Base-by-base conservation (phyloP, 2,113 vertebrate species). In the Pterophyllum scalare region DNA sequence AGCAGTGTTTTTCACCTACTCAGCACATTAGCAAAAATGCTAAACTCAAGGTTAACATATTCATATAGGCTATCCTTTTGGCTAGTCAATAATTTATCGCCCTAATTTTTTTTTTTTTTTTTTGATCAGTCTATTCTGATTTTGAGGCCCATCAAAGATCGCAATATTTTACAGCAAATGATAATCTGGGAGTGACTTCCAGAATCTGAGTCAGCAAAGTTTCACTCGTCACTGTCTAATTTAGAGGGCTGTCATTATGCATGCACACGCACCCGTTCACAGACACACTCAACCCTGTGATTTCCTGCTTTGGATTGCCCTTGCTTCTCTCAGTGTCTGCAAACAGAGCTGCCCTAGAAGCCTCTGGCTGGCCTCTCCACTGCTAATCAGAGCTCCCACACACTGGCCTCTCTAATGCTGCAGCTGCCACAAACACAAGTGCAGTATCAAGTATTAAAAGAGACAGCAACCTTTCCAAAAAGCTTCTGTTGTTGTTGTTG, bases 381-480 rank as follows among this genome's bases (percentile, higher is more conserved):
- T 62, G 79, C 87, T 94, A 94, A 95, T 95, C 93, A 93, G 85
- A 87, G 89, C 91, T 88, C 84, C 88, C 86, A 87, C 85, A 81
- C 80, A 74, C 86, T 84, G 81, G 77, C 81, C 83, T 84, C 57
- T 82, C 75, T 87, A 38, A 88, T 78, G 80, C 75, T 74, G 72
- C 75, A 77, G 79, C 79, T 86, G 87, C 86, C 49, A 82, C 74
- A 75, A 82, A 77, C 87, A 74, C 78, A 59, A 52, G 60, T 72
- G 70, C 58, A 78, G 26, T 6, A 84, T 64, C 82, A 59, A 77
- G 80, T 72, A 88, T 78, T 82, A 81, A 82, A 82, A 85, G 31
- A 81, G 54, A 87, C 65, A 80, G 74, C 76, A 62, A 82, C 76
- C 59, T 82, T 85, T 76, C 20, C 61, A 28, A 76, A 67, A 61